These are phyloP conservation scores for Meganola albula DNA, from an alignment of 2,888 invertebrate species.

Conservation along the genomic window DNA sequence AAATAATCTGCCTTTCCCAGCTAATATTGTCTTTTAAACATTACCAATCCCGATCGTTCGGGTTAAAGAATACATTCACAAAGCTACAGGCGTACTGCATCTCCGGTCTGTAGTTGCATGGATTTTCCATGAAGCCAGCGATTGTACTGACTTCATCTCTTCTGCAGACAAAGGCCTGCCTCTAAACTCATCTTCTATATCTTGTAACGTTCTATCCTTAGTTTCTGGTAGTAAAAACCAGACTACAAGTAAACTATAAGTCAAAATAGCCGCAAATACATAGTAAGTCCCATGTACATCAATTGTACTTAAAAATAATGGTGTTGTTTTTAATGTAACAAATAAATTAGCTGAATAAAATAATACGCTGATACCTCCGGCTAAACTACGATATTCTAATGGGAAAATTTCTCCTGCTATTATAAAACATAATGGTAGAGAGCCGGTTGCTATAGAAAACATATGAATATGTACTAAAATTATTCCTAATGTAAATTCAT, in stretches of 20 bases:
- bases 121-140: conserved; percentile 23
- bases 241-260: conserved; percentile 43
- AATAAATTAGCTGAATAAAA: conserved; percentile 50
- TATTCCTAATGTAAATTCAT: conserved; percentile 43
- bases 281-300: conserved; percentile 48
- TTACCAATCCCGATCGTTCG: too few relatives aligned
- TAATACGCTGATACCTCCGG: conserved; percentile 57
- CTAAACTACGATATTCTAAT: conserved; percentile 76
- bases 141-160: conserved; percentile 27
- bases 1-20: too few relatives aligned
- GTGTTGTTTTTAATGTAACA: conserved; percentile 51
- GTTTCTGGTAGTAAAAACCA: conserved; percentile 54
- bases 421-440: conserved; percentile 81
- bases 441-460: conserved; percentile 74
- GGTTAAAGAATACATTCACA: too few relatives aligned
- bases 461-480: conserved; percentile 59
- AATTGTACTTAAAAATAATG: conserved; percentile 38
- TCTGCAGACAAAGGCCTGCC: conserved; percentile 35
- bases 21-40: too few relatives aligned
- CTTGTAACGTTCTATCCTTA: conserved; percentile 57
- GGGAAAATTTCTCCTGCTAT: conserved; percentile 84
- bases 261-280: conserved; percentile 41
- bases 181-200: conserved; percentile 61
- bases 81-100: conserved; percentile 21
- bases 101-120: conserved; percentile 18